Base-by-base conservation (phyloP, 2,888 invertebrate genomes). In the Venustoraphidia nigricollis region DNA sequence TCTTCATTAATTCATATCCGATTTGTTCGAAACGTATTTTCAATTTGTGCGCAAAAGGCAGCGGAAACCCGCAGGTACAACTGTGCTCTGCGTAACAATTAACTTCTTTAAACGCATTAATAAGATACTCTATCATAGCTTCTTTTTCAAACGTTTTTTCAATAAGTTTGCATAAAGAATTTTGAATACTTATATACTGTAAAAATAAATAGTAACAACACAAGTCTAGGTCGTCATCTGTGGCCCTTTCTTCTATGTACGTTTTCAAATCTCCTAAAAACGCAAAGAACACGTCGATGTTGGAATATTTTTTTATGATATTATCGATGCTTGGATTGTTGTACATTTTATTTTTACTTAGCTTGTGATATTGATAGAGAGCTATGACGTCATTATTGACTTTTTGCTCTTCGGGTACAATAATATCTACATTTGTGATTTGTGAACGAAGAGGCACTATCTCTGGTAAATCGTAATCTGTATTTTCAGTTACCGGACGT, bases 11-110 rank as follows among this genome's bases (percentile, higher is more conserved):
- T 53, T 67, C 63, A 55, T 72, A 71, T 37, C 79, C 79, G 41
- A 79, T 59, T 36, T 73, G 66, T 1, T 72, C 67, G 62, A 71
- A 79, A 37, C 69, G 68, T 70, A 59, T 60, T 60, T 53, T 64
- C 61, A 55, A 64, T 65, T 41, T 63, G 66, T 57, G 69, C 1
- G 67, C 66, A 49, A 64, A 71, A 0, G 79, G 77, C 35, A 76
- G 60, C 1, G 79, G 77, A 58, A 71, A 77, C 9, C 75, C 73
- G 57, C 82, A 82, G 48, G 66, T 66, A 57, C 81, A 81, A 41
- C 71, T 71, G 63, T 56, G 55, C 59, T 69, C 57, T 34, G 62
- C 66, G 44, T 69, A 67, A 46, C 65, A 58, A 63, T 76, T 76
- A 1, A 75, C 66, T 47, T 72, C 72, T 56, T 77, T 65, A 60